Conservation (phyloP, 2,888 invertebrate genomes). For the Hirtodrosophila alboralis region DNA sequence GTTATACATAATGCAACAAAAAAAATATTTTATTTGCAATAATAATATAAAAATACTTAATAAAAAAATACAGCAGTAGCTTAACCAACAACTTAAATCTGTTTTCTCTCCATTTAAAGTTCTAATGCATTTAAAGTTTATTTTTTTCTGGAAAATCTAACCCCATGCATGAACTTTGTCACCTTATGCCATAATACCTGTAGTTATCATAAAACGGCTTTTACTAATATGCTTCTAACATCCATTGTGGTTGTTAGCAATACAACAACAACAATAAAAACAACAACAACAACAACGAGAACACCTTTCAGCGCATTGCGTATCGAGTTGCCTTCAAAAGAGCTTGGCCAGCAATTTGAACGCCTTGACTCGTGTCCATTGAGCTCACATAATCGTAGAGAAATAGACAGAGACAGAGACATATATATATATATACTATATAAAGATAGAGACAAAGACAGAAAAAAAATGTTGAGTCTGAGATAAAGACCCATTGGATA, state of each 20-base stretch:
- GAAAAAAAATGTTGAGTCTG: background rate
- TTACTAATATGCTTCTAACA: conserved; percentile 57
- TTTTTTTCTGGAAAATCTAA: conserved; percentile 27
- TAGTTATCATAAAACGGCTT: conserved; percentile 67
- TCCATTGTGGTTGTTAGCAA: background rate
- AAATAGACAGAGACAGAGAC: conserved; percentile 4
- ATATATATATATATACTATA: background rate
- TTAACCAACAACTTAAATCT: too few relatives aligned
- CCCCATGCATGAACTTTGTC: conserved; percentile 63
- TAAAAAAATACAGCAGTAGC: too few relatives aligned
- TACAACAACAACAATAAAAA: conserved; percentile 21
- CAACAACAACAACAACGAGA: conserved; percentile 8
- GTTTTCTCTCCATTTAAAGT: background rate
- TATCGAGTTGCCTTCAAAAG: conserved; percentile 75
- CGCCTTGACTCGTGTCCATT: conserved; percentile 75
- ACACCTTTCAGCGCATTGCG: conserved; percentile 38
- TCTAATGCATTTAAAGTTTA: conserved; percentile 3
- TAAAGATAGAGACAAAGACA: background rate
- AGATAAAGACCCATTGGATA: conserved; percentile 7
- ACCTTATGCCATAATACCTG: conserved; percentile 50
- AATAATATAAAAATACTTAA: too few relatives aligned
- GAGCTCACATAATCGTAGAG: conserved; percentile 63
- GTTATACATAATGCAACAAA: too few relatives aligned
- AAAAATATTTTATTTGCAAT: too few relatives aligned
- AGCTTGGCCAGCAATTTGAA: conserved; percentile 60